These are phyloP conservation scores for Achlya flavicornis DNA, from an alignment of 2,888 invertebrate genomes.

Conservation along the genomic window DNA sequence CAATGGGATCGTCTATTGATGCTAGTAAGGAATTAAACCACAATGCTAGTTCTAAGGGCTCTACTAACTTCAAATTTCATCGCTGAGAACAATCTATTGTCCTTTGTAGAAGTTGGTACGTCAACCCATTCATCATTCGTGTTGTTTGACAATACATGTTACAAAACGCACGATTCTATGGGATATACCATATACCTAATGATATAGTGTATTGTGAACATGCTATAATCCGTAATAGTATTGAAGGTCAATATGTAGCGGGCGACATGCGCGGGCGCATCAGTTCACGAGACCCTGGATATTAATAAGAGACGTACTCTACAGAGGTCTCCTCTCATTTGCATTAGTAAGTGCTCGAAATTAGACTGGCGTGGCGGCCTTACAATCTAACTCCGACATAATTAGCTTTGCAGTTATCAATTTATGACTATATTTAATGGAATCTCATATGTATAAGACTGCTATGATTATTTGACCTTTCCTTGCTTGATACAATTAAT, in stretches of 20 bases:
- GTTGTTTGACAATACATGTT: constrained; percentile 3
- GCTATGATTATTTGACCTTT: constrained; percentile 21
- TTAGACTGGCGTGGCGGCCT: constrained; percentile 52
- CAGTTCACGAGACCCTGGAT: constrained; percentile 39
- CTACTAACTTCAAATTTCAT: background rate
- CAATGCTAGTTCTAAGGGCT: too few species aligned
- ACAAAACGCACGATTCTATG: constrained; percentile 12
- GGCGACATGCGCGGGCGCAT: constrained; percentile 38
- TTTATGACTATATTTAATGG: constrained; percentile 5
- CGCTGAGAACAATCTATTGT: constrained; percentile 4
- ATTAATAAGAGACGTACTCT: constrained; percentile 35
- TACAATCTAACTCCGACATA: constrained; percentile 44
- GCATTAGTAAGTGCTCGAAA: constrained; percentile 55
- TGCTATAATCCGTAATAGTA: constrained; percentile 9
- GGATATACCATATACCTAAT: background rate
- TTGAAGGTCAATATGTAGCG: constrained; percentile 41
- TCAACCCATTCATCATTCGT: background rate
- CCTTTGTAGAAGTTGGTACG: background rate
- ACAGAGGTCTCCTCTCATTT: constrained; percentile 55
- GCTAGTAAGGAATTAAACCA: too few species aligned
- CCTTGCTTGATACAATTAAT: background rate
- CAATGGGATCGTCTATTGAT: too few species aligned
- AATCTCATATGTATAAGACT: background rate
- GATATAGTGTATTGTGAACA: constrained; percentile 8
- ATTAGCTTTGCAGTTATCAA: constrained; percentile 27